Evolutionary conservation across 2,888 invertebrate species (phyloP), one percentile per base, ranked within the genome.

Genomic region (Temnothorax rugatulus): DNA sequence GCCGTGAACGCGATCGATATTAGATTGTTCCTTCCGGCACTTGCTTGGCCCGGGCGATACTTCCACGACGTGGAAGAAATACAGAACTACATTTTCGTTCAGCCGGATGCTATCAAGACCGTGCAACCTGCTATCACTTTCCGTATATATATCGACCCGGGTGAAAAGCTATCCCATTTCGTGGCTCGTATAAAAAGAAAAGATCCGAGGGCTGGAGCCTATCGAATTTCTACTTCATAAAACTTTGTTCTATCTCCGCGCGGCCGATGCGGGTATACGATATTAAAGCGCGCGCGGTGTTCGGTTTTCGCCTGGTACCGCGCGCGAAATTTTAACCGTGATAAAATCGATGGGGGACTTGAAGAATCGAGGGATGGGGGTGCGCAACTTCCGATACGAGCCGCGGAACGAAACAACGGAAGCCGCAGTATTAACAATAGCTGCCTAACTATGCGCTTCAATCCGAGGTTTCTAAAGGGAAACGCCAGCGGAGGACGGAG

Each of bases 161-260:
- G 41, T 34, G 57, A 52, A 74, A 76, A 75, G 44, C 69, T 82
- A 88, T 84, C 83, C 21, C 25, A 34, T 83, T 88, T 63, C 79
- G 18, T 47, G 50, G 54, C 38, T 21, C 38, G n/a, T 41, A 9
- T 9, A 54, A 66, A 74, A 74, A 61, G 76, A 57, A 50, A 52
- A 77, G 66, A 57, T 57, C 41, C 44, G 8, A 21, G 47, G 21
- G 57, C 18, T 47, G 47, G 41, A 25, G 38, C 64, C 79, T 83
- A 87, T 88, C 86, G 38, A 63, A 73, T 88, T 84, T 84, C 85
- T 59, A 68, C 34, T 64, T 68, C 38, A 54, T 77, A 79, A 79
- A 79, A 71, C 68, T 41, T 63, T 50, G 50, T 73, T 73, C 73
- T 66, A 41, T n/a, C 25, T 15, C 8, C 4, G 4, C 15, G 11